phyloP scores from a whole-genome alignment of 2,113 vertebrate genomes.

The Cyphomyrus plagiostoma region DNA sequence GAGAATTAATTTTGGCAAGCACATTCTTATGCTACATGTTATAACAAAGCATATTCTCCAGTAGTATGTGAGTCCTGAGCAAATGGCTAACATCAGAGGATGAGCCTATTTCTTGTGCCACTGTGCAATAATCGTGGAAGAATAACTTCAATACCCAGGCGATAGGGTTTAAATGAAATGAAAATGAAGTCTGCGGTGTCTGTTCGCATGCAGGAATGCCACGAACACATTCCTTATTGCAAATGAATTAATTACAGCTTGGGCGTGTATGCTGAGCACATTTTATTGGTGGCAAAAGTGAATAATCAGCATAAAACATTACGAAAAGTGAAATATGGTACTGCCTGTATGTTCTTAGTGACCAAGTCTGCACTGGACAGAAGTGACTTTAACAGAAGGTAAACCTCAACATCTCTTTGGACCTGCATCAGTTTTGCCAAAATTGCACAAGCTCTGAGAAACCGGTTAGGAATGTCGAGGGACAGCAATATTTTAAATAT shows the following conservation, averaged over 20 bases:
- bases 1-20: background rate
- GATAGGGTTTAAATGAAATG: background rate
- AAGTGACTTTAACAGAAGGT: background rate
- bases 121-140: background rate
- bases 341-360: background rate
- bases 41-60: background rate
- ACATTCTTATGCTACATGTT: background rate
- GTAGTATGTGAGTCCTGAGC: background rate
- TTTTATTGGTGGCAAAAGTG: background rate
- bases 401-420: background rate
- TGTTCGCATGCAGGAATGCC: background rate
- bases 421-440: background rate
- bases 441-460: background rate
- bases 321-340: background rate
- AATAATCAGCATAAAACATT: background rate
- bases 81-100: background rate
- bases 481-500: background rate
- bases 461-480: background rate
- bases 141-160: background rate
- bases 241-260: background rate
- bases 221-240: background rate
- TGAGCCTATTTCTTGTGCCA: background rate
- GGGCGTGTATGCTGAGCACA: background rate
- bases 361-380: background rate
- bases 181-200: background rate